A percentile compares a stretch with the other conserved stretches of the same genome.
phyloP scores from a whole-genome alignment of 2,888 invertebrate genomes.

The Volucella inanis region DNA sequence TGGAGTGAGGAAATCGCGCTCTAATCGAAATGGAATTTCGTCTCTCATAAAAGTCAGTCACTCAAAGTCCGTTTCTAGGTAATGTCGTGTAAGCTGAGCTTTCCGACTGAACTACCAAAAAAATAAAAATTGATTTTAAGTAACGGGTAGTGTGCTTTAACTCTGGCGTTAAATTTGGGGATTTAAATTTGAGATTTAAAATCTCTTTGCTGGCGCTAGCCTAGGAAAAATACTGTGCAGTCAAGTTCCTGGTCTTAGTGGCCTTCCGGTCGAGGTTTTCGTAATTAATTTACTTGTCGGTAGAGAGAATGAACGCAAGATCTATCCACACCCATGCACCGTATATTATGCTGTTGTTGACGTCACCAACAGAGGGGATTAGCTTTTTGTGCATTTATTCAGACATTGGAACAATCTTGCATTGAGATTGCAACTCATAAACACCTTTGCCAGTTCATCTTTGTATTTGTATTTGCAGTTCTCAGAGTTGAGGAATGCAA shows the following conservation, averaged over 20 bases:
- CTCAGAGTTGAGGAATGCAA: slow-evolving; percentile 98
- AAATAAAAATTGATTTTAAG: slow-evolving; percentile 67
- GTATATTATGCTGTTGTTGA: slow-evolving; percentile 95
- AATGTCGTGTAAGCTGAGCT: too few relatives aligned
- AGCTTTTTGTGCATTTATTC: slow-evolving; percentile 99
- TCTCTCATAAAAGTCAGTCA: too few relatives aligned
- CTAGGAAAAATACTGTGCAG: slow-evolving; percentile 96
- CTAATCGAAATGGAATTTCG: too few relatives aligned
- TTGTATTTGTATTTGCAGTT: slow-evolving; percentile 97
- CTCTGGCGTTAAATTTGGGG: slow-evolving; percentile 44
- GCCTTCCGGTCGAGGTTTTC: slow-evolving; percentile 93
- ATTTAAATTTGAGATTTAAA: slow-evolving; percentile 89
- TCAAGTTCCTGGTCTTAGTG: slow-evolving; percentile 92
- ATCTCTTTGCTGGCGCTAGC: slow-evolving; percentile 92
- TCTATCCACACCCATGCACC: slow-evolving; percentile 99
- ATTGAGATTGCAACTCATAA: slow-evolving; percentile 99
- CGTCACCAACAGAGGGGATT: slow-evolving; percentile 95
- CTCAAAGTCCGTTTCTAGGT: too few relatives aligned
- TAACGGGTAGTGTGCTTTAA: slow-evolving; percentile 66
- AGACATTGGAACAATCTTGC: slow-evolving; percentile 98
- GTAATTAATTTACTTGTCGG: slow-evolving; percentile 98
- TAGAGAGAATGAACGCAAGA: slow-evolving; percentile 93
- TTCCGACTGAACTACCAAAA: too few relatives aligned
- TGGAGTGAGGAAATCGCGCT: too few relatives aligned
- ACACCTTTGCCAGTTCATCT: slow-evolving; percentile 94